Evolutionary conservation across 2,888 invertebrate species (phyloP).

Genomic region (Pachydiplax longipennis): DNA sequence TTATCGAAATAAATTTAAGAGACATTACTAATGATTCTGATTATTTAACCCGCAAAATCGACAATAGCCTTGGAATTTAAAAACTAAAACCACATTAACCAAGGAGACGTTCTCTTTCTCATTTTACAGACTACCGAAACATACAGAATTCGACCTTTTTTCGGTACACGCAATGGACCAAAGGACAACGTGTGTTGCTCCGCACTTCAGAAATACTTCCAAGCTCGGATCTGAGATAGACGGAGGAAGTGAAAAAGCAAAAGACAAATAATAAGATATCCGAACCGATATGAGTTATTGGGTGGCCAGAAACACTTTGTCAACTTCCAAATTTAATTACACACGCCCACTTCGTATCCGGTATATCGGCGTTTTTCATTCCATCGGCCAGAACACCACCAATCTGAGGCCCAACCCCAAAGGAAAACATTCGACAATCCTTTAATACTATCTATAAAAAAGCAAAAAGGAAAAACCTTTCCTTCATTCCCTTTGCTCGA

Average conservation of each 20-base stretch:
- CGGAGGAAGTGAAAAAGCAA: background rate
- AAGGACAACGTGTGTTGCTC: no score
- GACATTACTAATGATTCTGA: no score
- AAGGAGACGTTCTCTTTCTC: no score
- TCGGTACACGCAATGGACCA: no score
- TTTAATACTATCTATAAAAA: background rate
- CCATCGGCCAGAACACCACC: conserved; percentile 1
- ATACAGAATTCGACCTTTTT: no score
- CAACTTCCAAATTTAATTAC: conserved; percentile 45
- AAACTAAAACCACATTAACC: no score
- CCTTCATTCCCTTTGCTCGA: background rate
- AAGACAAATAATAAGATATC: conserved; percentile 41
- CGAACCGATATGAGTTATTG: conserved; percentile 42
- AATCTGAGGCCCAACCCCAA: conserved; percentile 21
- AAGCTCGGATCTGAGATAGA: background rate
- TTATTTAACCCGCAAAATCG: no score
- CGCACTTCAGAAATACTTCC: no score
- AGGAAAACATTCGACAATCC: background rate
- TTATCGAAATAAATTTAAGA: no score
- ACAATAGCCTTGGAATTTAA: no score
- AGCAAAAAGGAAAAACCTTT: background rate
- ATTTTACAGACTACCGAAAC: no score
- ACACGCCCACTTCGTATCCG: conserved; percentile 29
- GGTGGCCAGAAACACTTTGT: conserved; percentile 44
- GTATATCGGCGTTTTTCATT: conserved; percentile 39